Percentiles rank a stretch among this genome's conserved stretches.
phyloP scores from a whole-genome alignment of 2,797 vertebrate species.

The Valencia hispanica region DNA sequence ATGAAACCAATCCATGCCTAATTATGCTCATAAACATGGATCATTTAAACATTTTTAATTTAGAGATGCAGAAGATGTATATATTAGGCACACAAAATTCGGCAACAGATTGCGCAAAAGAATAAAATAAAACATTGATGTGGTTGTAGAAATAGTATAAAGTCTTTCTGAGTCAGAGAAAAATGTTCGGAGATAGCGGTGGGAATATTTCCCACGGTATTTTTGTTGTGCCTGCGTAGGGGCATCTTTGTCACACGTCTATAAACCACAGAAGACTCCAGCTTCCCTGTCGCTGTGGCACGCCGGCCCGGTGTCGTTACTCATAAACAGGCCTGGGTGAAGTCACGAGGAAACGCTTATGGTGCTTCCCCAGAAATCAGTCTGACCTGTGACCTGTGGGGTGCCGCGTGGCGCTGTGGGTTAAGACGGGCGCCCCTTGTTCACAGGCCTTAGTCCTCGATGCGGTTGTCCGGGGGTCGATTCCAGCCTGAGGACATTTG shows the following conservation, averaged over 20 bases:
- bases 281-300: neutral
- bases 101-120: too few relatives aligned
- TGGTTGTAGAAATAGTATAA: neutral
- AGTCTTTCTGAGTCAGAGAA: neutral
- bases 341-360: constrained; percentile 64
- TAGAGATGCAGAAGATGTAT: neutral
- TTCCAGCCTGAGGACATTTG: too few relatives aligned
- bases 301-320: neutral
- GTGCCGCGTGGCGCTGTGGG: too few relatives aligned
- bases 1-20: too few relatives aligned
- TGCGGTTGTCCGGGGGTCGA: too few relatives aligned
- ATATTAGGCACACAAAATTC: neutral
- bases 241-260: neutral
- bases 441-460: too few relatives aligned
- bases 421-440: too few relatives aligned
- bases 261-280: neutral
- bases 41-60: neutral
- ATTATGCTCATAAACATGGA: neutral
- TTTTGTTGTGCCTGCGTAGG: neutral
- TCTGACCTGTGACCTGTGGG: too few relatives aligned
- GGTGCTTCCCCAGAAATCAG: constrained; percentile 1
- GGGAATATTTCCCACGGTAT: neutral
- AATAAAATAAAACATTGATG: too few relatives aligned
- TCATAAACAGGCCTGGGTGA: constrained; percentile 2
- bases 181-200: neutral